A percentile compares a stretch with the other conserved stretches of the same genome.
Evolutionary conservation across 1,140 invertebrate genomes (phyloP).

Genomic region (Armadillidium nasatum): DNA sequence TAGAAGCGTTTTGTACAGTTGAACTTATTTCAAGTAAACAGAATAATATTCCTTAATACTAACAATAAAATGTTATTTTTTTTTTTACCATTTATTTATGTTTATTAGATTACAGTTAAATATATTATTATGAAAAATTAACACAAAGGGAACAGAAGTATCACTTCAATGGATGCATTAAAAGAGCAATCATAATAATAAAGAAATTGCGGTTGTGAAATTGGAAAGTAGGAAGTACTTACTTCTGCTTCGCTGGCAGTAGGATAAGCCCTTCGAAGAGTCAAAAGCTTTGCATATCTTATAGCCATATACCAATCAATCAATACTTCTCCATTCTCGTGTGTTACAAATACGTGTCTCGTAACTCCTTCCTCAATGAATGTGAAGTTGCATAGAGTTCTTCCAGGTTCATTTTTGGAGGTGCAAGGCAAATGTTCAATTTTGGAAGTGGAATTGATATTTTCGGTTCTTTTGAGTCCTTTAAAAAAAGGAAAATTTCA

Average conservation of each 20-base stretch:
- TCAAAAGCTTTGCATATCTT: slow-evolving; percentile 72
- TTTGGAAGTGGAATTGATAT: slow-evolving; percentile 73
- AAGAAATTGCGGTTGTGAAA: no score
- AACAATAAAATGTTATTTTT: no score
- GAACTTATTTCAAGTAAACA: no score
- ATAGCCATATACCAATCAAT: slow-evolving; percentile 86
- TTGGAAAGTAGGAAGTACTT: slow-evolving; percentile 28
- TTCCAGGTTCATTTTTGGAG: slow-evolving; percentile 73
- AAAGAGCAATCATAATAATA: no score
- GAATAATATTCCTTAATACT: no score
- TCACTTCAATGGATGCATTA: no score
- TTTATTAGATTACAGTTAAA: no score
- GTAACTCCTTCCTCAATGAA: slow-evolving; percentile 74
- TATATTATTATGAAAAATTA: no score
- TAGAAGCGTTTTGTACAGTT: no score
- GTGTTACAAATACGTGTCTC: slow-evolving; percentile 79
- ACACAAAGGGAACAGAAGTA: no score
- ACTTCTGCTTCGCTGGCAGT: slow-evolving; percentile 68
- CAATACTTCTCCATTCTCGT: slow-evolving; percentile 76
- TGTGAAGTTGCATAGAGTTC: slow-evolving; percentile 71
- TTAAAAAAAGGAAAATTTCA: background rate
- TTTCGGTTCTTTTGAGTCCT: slow-evolving; percentile 49
- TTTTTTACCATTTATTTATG: no score
- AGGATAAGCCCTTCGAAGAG: slow-evolving; percentile 77
- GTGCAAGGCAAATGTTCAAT: slow-evolving; percentile 77